These are phyloP conservation scores for Rhegmatorhina hoffmannsi DNA, from an alignment of 2,113 vertebrate genomes.

Conservation along the genomic window DNA sequence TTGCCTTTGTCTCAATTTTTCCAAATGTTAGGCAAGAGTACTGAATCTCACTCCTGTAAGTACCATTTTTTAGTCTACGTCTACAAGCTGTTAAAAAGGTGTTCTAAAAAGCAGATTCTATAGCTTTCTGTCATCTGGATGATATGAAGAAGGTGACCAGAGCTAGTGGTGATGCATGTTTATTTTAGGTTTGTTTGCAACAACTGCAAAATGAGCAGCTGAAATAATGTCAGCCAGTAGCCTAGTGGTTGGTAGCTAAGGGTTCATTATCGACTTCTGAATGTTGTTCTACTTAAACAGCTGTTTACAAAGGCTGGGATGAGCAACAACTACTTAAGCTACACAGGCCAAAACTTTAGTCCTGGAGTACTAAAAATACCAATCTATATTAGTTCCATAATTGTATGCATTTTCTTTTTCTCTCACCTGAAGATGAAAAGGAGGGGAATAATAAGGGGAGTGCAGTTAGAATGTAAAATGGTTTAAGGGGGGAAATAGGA, in stretches of 20 bases:
- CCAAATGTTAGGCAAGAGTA: neutral
- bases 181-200: neutral
- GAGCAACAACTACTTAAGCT: neutral
- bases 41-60: neutral
- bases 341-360: neutral
- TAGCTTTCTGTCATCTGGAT: neutral
- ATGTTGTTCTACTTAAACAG: neutral
- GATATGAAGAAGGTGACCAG: neutral
- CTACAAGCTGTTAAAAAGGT: neutral
- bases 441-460: neutral
- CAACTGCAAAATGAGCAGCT: neutral
- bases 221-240: neutral
- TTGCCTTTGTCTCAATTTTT: neutral
- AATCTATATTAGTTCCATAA: neutral
- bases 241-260: neutral
- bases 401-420: neutral
- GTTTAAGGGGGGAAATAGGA: neutral
- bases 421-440: neutral
- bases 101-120: neutral
- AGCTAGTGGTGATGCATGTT: neutral
- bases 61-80: neutral
- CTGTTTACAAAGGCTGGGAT: neutral
- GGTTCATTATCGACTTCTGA: neutral
- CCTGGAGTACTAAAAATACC: neutral
- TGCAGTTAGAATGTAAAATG: accelerated